Base-by-base conservation (phyloP, 2,797 vertebrate species). In the Sebastes baramenuke region DNA sequence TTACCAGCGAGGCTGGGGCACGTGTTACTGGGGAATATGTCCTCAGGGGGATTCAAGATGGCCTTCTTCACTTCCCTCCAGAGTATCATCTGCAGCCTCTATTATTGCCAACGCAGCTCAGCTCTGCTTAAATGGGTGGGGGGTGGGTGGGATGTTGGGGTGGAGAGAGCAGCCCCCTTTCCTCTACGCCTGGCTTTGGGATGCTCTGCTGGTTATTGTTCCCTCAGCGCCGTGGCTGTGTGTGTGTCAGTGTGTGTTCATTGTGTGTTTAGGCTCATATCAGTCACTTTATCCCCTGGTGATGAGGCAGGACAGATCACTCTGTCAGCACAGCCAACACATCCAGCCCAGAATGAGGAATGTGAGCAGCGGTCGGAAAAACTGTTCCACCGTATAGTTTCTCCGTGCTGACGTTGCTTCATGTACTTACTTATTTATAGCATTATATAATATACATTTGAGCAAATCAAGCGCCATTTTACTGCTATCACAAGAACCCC, bases 181-280 rank as follows among this genome's bases (percentile, higher is more conserved):
- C 76, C 58, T 75, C 74, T 84, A 61, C 34, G 77, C 88, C 84
- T 61, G 72, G 84, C 89, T 89, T 89, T 88, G 82, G 87, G 89
- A 91, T 81, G 88, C 83, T 90, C 88, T 86, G 84, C 86, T 76
- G 79, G 83, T 91, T 93, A 90, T 92, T 93, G 88, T 92, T 91
- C 87, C 80, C 82, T 75, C 77, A 84, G 84, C 81, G 34, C 75
- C 67, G 3, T 52, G 60, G 32, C 14, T 77, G 24, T 86, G 62
- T 77, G 54, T 75, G 70, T 67, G 59, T 70, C 16, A 20, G 49
- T 65, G 36, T 46, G 67, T 34, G n/a, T 80, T 79, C 80, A 84
- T 81, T 91, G 89, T 90, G 83, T 83, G 82, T 82, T 86, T 80
- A 78, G 83, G 75, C 81, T 91, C 87, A 88, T 92, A 90, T 92